Evolutionary conservation across 2,888 invertebrate genomes (phyloP).

Genomic region (Cylindroiulus punctatus): DNA sequence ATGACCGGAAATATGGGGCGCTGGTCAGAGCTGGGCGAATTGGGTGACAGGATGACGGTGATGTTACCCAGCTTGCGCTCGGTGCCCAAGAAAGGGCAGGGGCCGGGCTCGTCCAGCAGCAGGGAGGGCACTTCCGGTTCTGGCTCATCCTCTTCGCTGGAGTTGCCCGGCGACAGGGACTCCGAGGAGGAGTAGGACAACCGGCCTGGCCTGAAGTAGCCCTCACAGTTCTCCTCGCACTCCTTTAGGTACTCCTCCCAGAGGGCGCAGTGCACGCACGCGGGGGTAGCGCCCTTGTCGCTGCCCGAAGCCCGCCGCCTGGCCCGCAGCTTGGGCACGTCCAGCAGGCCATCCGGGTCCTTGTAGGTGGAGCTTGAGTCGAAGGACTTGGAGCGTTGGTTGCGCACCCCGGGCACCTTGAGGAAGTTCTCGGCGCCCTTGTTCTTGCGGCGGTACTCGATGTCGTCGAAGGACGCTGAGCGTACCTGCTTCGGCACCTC

Average conservation of each 20-base stretch:
- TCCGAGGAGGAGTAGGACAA: conserved; percentile 54
- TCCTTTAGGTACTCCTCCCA: conserved; percentile 59
- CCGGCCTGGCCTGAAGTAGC: conserved; percentile 30
- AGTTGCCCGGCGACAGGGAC: conserved; percentile 53
- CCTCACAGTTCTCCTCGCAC: conserved; percentile 53
- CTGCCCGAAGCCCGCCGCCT: conserved; percentile 62
- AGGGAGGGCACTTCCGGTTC: conserved; percentile 35
- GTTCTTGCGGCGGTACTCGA: conserved; percentile 73
- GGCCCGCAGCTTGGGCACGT: conserved; percentile 69
- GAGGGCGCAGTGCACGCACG: conserved; percentile 60
- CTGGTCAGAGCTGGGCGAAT: conserved; percentile 63
- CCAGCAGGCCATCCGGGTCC: conserved; percentile 62
- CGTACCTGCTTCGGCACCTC: conserved; percentile 88
- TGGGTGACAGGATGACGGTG: conserved; percentile 74
- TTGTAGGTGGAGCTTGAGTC: conserved; percentile 71
- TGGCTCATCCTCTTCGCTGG: conserved; percentile 59
- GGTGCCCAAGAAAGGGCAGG: conserved; percentile 31
- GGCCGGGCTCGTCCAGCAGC: not conserved
- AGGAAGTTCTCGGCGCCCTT: conserved; percentile 58
- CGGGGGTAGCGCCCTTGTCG: conserved; percentile 64
- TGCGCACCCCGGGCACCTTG: conserved; percentile 60
- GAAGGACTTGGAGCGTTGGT: conserved; percentile 80
- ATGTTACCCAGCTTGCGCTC: conserved; percentile 63
- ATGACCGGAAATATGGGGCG: conserved; percentile 48
- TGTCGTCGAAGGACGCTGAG: conserved; percentile 90